Evolutionary conservation across 1,140 invertebrate species (phyloP).

Genomic region (Zeugodacus cucurbitae): DNA sequence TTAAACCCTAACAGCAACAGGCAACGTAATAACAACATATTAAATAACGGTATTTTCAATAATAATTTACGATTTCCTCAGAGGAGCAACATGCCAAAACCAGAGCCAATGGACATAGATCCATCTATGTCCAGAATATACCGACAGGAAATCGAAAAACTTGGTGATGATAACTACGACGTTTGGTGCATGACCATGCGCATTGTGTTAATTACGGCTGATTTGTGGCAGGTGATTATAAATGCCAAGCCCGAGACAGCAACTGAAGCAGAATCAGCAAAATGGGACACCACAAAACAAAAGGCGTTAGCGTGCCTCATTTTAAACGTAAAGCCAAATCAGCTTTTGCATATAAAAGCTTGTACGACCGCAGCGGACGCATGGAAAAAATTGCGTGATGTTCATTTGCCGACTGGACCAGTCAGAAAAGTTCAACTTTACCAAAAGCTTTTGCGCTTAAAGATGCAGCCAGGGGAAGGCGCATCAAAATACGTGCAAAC

Average conservation of each 20-base stretch:
- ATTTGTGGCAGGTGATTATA: neutral
- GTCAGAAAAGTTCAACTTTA: constrained; percentile 25
- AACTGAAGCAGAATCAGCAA: neutral
- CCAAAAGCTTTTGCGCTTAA: constrained; percentile 13
- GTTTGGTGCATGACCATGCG: neutral
- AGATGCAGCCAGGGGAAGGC: neutral
- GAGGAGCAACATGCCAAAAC: too few species aligned
- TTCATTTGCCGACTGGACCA: constrained; percentile 38
- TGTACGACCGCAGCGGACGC: neutral
- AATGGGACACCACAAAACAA: constrained; percentile 19
- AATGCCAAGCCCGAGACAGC: neutral
- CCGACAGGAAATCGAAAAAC: neutral
- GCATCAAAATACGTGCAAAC: neutral
- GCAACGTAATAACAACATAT: too few species aligned
- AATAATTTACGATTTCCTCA: too few species aligned
- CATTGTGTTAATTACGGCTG: constrained; percentile 46
- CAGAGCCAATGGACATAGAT: too few species aligned
- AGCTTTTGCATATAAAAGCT: constrained; percentile 37
- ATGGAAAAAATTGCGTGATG: constrained; percentile 33
- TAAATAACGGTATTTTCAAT: too few species aligned
- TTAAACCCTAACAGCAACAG: too few species aligned
- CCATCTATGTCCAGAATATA: too few species aligned
- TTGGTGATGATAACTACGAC: neutral
- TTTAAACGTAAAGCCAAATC: constrained; percentile 13
- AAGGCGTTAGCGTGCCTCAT: constrained; percentile 40